These are phyloP conservation scores for Trissolcus japonicus DNA, from an alignment of 2,888 invertebrate genomes.

Conservation along the genomic window DNA sequence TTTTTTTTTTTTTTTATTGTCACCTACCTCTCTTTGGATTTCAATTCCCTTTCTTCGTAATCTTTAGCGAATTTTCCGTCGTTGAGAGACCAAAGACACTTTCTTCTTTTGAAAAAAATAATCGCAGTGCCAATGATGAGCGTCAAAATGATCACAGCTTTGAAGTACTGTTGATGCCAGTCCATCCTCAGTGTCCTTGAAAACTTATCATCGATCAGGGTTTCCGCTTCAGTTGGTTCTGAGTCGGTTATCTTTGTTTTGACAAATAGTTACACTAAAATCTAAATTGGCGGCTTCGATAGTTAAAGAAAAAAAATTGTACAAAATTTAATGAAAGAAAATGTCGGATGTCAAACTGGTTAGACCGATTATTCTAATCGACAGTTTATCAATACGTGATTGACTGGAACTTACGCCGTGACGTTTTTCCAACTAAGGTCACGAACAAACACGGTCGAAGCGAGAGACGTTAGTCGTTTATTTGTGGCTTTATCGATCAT, in stretches of 20 bases:
- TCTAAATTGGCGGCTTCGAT: too few species aligned
- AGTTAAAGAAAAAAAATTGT: not conserved
- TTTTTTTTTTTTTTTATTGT: not conserved
- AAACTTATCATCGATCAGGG: too few species aligned
- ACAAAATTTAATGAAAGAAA: not conserved
- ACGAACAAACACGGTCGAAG: constrained; percentile 45
- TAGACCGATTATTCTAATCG: constrained; percentile 2
- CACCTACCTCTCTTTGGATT: too few species aligned
- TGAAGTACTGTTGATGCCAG: not conserved
- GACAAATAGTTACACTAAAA: too few species aligned
- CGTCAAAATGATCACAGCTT: constrained; percentile 1
- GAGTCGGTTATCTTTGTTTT: too few species aligned
- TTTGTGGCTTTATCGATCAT: constrained; percentile 38
- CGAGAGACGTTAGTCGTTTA: constrained; percentile 46
- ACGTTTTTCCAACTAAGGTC: constrained; percentile 38
- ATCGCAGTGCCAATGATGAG: not conserved
- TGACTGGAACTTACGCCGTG: constrained; percentile 24
- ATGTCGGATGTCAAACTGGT: not conserved
- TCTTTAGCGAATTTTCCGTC: not conserved
- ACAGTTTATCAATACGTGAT: constrained; percentile 8
- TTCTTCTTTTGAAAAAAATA: not conserved
- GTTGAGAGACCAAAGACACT: not conserved
- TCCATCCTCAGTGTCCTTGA: too few species aligned
- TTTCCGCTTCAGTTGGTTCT: too few species aligned
- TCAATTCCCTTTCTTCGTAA: too few species aligned